Conservation (phyloP, 2,113 vertebrate species). For the Elaphurus davidianus region DNA sequence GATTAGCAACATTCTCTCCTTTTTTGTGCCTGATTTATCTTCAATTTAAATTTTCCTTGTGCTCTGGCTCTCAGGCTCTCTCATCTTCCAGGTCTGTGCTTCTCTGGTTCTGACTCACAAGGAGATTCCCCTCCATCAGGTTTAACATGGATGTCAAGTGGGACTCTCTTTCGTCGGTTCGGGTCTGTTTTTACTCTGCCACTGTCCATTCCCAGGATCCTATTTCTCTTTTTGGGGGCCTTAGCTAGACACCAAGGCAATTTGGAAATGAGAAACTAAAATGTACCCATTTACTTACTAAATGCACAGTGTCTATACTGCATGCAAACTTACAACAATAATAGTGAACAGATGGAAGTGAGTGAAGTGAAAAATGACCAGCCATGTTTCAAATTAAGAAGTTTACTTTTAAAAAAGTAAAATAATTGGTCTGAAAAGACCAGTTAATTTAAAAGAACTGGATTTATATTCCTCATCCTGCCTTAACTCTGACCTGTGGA, state of each 20-base stretch:
- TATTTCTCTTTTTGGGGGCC: neutral
- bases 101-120: neutral
- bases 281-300: neutral
- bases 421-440: neutral
- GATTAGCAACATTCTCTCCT: neutral
- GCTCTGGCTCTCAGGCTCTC: neutral
- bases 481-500: neutral
- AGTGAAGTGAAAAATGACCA: neutral
- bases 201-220: neutral
- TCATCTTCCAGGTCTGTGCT: neutral
- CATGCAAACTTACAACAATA: neutral
- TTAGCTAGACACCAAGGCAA: neutral
- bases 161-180: neutral
- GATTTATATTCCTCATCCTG: neutral
- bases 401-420: neutral
- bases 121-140: neutral
- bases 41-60: neutral
- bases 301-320: neutral
- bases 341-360: neutral
- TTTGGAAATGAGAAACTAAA: neutral
- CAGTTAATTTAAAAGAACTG: neutral
- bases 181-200: neutral
- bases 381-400: neutral
- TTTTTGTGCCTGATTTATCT: conserved; percentile 25
- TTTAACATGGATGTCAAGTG: neutral